phyloP scores from a whole-genome alignment of 2,888 invertebrate species.

The Apeira syringaria region DNA sequence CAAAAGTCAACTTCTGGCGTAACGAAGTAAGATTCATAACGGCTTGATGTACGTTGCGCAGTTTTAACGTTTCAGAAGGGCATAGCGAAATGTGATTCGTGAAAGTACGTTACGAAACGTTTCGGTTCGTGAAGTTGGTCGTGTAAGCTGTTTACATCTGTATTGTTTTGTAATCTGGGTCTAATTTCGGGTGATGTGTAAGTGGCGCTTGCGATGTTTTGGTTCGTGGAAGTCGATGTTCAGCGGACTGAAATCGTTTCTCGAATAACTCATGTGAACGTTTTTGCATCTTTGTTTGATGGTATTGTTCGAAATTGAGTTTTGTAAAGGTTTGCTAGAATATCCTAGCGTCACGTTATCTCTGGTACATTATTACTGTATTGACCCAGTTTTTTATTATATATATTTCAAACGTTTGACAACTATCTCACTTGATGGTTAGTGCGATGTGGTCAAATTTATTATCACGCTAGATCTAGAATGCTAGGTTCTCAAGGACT shows the following conservation, averaged over 20 bases:
- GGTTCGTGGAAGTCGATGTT: slow-evolving; percentile 23
- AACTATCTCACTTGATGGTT: too few relatives aligned
- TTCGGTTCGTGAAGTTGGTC: slow-evolving; percentile 34
- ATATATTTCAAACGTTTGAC: too few relatives aligned
- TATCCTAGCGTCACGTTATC: neutral
- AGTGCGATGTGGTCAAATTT: too few relatives aligned
- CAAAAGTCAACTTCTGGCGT: slow-evolving; percentile 44
- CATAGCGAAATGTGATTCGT: slow-evolving; percentile 41
- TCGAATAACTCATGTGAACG: slow-evolving; percentile 49
- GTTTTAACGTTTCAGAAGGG: slow-evolving; percentile 45
- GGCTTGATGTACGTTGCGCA: slow-evolving; percentile 37
- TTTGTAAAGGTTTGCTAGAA: neutral
- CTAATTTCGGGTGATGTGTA: slow-evolving; percentile 37
- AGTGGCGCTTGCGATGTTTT: slow-evolving; percentile 33
- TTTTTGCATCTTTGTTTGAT: slow-evolving; percentile 46
- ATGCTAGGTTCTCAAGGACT: too few relatives aligned
- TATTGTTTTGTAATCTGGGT: slow-evolving; percentile 38
- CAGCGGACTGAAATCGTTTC: slow-evolving; percentile 50
- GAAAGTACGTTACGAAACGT: slow-evolving; percentile 45
- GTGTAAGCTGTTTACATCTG: slow-evolving; percentile 40
- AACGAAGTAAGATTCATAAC: slow-evolving; percentile 48
- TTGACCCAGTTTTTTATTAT: too few relatives aligned
- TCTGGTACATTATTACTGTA: slow-evolving; percentile 6
- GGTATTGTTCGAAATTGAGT: slow-evolving; percentile 33
- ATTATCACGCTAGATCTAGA: too few relatives aligned